Percentiles rank a stretch among this genome's conserved stretches.
Evolutionary conservation across 2,797 vertebrate genomes (phyloP).

Genomic region (Amphiprion clarkii): DNA sequence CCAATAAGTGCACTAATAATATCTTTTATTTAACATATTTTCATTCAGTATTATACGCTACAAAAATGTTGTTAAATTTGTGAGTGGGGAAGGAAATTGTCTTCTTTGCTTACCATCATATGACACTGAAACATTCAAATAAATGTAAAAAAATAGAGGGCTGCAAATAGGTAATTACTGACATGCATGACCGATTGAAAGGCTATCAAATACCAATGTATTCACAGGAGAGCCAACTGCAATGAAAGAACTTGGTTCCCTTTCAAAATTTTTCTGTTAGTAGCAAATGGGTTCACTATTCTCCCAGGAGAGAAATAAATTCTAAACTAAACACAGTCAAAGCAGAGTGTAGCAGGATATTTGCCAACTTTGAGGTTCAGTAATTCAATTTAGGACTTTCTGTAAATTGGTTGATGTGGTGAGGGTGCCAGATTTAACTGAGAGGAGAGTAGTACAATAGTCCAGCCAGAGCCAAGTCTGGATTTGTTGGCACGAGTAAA

Average conservation of each 20-base stretch:
- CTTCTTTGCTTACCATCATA: neutral
- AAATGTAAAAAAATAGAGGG: constrained; percentile 20
- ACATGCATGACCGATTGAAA: constrained; percentile 50
- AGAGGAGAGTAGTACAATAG: constrained; percentile 63
- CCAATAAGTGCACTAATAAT: neutral
- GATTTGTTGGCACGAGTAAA: constrained; percentile 59
- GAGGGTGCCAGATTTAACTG: constrained; percentile 68
- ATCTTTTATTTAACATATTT: neutral
- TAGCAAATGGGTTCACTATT: constrained; percentile 54
- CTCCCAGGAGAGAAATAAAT: constrained; percentile 63
- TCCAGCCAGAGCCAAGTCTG: constrained; percentile 64
- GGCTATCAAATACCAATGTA: constrained; percentile 50
- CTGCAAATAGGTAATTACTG: constrained; percentile 47
- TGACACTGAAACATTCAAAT: constrained; percentile 9
- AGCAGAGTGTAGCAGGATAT: constrained; percentile 58
- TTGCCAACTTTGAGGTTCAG: constrained; percentile 68
- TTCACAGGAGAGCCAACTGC: constrained; percentile 45
- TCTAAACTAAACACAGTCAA: constrained; percentile 65
- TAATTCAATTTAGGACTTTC: constrained; percentile 75
- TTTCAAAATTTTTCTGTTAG: constrained; percentile 51
- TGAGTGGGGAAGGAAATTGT: neutral
- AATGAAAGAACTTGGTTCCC: constrained; percentile 51
- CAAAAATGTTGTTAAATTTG: neutral
- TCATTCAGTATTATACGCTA: neutral
- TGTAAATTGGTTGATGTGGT: constrained; percentile 72